Evolutionary conservation across 2,113 vertebrate species (phyloP).

Genomic region (Macroglossus sobrinus): DNA sequence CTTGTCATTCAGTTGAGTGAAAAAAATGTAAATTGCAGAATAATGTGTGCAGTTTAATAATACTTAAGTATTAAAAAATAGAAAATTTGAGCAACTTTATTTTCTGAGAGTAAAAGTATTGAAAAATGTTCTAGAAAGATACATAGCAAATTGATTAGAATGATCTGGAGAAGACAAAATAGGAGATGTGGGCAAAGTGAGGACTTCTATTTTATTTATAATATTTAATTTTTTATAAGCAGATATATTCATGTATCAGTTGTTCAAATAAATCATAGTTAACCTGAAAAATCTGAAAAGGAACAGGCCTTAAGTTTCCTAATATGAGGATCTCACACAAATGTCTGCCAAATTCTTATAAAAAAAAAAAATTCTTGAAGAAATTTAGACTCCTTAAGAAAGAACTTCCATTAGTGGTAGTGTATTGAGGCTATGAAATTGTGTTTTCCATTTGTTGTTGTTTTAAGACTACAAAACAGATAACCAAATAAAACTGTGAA

Average conservation of each 20-base stretch:
- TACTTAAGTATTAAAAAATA: neutral
- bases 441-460: neutral
- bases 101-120: neutral
- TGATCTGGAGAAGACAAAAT: neutral
- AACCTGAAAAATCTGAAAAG: neutral
- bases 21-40: neutral
- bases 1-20: neutral
- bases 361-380: neutral
- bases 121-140: neutral
- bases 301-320: neutral
- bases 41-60: neutral
- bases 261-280: neutral
- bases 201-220: neutral
- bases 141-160: neutral
- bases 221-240: neutral
- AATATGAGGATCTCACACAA: neutral
- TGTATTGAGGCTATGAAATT: neutral
- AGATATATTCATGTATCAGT: neutral
- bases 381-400: neutral
- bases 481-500: neutral
- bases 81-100: neutral
- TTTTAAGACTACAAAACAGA: slow-evolving; percentile 1
- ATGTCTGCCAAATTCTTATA: neutral
- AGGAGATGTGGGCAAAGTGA: neutral
- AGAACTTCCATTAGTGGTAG: neutral